Evolutionary conservation across 1,140 invertebrate species (phyloP), one percentile per base, ranked within the genome.

Genomic region (Eriosoma lanigerum): DNA sequence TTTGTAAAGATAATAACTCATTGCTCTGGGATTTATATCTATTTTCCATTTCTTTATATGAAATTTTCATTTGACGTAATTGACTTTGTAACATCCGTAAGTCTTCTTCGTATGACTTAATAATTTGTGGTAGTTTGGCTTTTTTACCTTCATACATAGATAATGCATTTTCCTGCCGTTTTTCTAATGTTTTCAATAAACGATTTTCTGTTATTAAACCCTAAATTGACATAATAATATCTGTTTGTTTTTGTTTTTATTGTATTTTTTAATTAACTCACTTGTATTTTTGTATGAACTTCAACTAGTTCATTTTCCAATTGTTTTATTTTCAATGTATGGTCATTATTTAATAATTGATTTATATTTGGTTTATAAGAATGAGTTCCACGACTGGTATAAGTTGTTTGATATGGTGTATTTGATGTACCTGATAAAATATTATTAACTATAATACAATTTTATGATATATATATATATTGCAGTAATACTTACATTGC

Each of bases 181-280:
- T 93, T 84, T 93, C 91, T 44, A 93, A 85, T 4, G 90, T 90
- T 81, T 90, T 90, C 12, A 93, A 85, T 56, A 92, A 87, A 83
- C 89, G 89, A 85, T 93, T 93, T 86, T 94, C 93, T 84, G 91
- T 91, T 24, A 89, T 89, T n/a, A 93, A 84, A 86, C 93, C 92
- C 90, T 93, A 83, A 78, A 78, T 60, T 62, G 2, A 58, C 8
- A 62, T n/a, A 13, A 15, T 24, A 4, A 38, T 56, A 62, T 46
- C 32, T 75, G 24, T 62, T 62, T 78, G 12, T 62, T 75, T 5
- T 21, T 1, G 19, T 56, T 58, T 29, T 29, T 38, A 38, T 38
- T 38, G 8, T 38, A 8, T 38, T 8, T 52, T 72, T 72, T 52
- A 17, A 46, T 19, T 12, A 76, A 60, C 56, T 78, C 5, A 78